phyloP scores from a whole-genome alignment of 37 sponge, comb jelly and placozoan species.

The Diacarnus erythraeanus region DNA sequence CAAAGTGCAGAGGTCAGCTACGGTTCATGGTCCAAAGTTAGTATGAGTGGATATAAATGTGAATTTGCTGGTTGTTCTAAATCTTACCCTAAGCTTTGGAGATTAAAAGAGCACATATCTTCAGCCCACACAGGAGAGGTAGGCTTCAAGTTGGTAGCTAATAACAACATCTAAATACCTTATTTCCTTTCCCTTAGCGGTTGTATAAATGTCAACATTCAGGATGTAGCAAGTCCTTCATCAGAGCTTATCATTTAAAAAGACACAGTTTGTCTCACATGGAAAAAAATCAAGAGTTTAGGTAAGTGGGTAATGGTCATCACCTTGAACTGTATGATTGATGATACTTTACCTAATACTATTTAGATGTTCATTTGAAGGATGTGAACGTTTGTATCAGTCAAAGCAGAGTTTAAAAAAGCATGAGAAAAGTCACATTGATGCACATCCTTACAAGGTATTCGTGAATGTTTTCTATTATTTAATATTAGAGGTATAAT shows the following conservation, averaged over 20 bases:
- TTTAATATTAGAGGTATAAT: too few relatives aligned
- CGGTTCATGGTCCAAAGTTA: too few relatives aligned
- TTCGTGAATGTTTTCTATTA: too few relatives aligned
- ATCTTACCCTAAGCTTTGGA: constrained; percentile 51
- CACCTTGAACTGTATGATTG: background rate
- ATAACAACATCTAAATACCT: background rate
- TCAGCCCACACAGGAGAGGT: constrained; percentile 73
- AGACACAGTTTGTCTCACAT: constrained; percentile 35
- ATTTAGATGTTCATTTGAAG: constrained; percentile 47
- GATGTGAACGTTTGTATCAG: constrained; percentile 47
- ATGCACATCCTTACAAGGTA: constrained; percentile 59
- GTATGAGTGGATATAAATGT: constrained; percentile 30
- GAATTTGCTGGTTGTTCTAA: constrained; percentile 56
- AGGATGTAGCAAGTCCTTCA: constrained; percentile 62
- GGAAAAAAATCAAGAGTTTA: constrained; percentile 25
- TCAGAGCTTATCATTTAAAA: constrained; percentile 59
- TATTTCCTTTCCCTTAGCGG: constrained; percentile 16
- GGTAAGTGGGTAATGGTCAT: constrained; percentile 17
- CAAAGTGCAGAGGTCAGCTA: too few relatives aligned
- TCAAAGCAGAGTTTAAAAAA: constrained; percentile 41
- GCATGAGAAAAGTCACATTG: constrained; percentile 47
- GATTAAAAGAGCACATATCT: constrained; percentile 63
- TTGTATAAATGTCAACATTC: constrained; percentile 31
- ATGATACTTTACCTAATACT: background rate
- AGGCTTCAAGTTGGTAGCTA: background rate